Percentiles rank a stretch among this genome's conserved stretches.
phyloP scores from a whole-genome alignment of 2,888 invertebrate genomes.

The Pachycephus smyrnensis region DNA sequence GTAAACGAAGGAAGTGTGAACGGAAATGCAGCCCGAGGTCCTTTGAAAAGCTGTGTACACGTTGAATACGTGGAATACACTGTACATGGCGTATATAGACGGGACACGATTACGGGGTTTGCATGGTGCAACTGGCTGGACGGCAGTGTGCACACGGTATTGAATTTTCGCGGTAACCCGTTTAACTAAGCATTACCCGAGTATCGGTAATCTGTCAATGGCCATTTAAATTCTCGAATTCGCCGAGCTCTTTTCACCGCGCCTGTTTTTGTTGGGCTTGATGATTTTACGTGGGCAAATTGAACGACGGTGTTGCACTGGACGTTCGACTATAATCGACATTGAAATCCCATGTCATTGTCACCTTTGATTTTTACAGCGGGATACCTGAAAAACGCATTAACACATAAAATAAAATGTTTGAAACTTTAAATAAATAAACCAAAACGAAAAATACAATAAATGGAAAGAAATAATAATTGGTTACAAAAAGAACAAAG shows the following conservation, averaged over 20 bases:
- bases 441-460: background rate
- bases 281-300: background rate
- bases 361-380: background rate
- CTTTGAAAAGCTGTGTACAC: background rate
- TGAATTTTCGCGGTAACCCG: constrained; percentile 51
- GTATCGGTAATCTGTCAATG: constrained; percentile 52
- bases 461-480: background rate
- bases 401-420: background rate
- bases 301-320: background rate
- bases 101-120: background rate
- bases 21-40: background rate
- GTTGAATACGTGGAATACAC: background rate
- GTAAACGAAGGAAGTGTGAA: background rate
- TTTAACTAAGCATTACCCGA: constrained; percentile 50
- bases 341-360: background rate
- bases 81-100: background rate
- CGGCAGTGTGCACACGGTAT: constrained; percentile 26
- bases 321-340: background rate
- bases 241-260: constrained; percentile 40
- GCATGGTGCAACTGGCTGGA: background rate
- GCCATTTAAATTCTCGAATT: constrained; percentile 46
- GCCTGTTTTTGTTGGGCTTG: constrained; percentile 26
- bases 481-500: background rate
- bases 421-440: background rate
- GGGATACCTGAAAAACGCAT: background rate